A percentile compares a stretch with the other conserved stretches of the same genome.
Evolutionary conservation across 2,113 vertebrate genomes (phyloP).

Genomic region (Thermophis baileyi): DNA sequence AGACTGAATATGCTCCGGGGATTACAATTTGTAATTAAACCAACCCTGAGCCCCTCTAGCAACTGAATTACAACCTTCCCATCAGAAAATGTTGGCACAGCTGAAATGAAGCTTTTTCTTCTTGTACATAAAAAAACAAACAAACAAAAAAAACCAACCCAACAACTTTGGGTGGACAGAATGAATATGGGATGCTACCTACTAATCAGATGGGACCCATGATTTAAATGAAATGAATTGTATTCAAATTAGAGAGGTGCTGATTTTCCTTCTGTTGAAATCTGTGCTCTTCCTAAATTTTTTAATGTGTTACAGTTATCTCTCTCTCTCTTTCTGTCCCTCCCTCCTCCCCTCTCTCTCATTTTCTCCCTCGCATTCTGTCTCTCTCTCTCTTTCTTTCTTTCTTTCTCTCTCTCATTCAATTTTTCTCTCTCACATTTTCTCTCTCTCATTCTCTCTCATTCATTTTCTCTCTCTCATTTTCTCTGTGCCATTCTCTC

Average conservation of each 20-base stretch:
- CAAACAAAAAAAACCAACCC: background rate
- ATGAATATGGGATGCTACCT: background rate
- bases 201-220: background rate
- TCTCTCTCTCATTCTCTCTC: background rate
- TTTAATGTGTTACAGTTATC: background rate
- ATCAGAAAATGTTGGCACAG: background rate
- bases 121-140: background rate
- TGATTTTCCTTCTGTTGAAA: background rate
- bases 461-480: background rate
- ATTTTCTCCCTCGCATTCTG: no score
- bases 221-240: background rate
- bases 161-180: background rate
- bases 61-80: background rate
- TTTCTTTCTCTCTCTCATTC: no score
- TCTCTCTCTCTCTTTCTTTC: no score
- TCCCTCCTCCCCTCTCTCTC: no score
- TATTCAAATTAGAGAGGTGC: background rate
- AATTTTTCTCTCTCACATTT: fast-evolving
- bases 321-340: no score
- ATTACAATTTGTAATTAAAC: background rate
- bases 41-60: background rate
- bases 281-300: background rate
- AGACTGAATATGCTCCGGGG: background rate
- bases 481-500: no score
- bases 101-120: background rate